phyloP scores from a whole-genome alignment of 2,888 invertebrate genomes.

The Melanchra persicariae region DNA sequence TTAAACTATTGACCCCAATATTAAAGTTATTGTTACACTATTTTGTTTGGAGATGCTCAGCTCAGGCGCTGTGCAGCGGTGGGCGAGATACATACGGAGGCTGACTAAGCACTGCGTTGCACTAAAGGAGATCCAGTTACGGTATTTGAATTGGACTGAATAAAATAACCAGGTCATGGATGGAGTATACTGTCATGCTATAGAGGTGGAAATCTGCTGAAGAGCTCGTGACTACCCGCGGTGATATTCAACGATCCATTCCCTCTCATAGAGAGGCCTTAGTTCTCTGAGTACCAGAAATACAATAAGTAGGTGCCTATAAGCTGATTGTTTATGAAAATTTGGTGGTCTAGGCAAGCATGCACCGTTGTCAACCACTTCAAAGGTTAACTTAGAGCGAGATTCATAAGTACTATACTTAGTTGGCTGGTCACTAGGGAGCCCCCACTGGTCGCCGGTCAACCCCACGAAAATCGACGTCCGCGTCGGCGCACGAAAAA shows the following conservation, averaged over 20 bases:
- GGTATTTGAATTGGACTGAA: conserved; percentile 25
- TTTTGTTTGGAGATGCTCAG: conserved; percentile 51
- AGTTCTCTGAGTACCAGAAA: no score
- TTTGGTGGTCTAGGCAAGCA: not conserved
- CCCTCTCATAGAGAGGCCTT: not conserved
- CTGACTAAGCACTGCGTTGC: conserved; percentile 21
- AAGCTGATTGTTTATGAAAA: not conserved
- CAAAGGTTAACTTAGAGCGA: no score
- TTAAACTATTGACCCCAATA: conserved; percentile 82
- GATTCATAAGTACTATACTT: no score
- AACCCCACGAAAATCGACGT: no score
- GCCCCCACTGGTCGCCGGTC: no score
- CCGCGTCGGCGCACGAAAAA: no score
- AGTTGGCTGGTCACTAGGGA: no score
- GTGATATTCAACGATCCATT: not conserved
- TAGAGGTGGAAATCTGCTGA: not conserved
- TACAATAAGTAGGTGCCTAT: not conserved
- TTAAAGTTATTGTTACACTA: conserved; percentile 67
- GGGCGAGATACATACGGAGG: conserved; percentile 41
- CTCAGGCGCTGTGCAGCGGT: conserved; percentile 10
- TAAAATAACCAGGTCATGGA: conserved; percentile 1
- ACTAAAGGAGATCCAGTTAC: conserved; percentile 28
- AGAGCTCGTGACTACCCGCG: not conserved
- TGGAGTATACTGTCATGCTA: not conserved
- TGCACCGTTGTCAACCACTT: not conserved